A percentile compares a stretch with the other conserved stretches of the same genome.
phyloP scores from a whole-genome alignment of 2,797 vertebrate genomes.

The Muraenolepis orangiensis region DNA sequence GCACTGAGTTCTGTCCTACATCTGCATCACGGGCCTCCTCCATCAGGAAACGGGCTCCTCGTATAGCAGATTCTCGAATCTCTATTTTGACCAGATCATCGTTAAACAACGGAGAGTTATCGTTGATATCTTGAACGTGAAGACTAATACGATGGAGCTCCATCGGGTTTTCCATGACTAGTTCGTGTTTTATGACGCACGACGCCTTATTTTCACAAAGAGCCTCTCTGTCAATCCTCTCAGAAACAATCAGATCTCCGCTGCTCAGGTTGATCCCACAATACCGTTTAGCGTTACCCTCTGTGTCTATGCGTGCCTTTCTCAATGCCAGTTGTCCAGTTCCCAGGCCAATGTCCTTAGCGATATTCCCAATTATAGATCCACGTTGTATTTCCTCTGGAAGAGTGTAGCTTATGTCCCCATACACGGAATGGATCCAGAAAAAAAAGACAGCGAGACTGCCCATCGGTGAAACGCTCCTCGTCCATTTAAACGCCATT shows the following conservation, averaged over 20 bases:
- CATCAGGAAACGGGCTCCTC: slow-evolving; percentile 56
- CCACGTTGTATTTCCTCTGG: slow-evolving; percentile 47
- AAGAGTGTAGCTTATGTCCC: slow-evolving; percentile 54
- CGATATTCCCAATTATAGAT: slow-evolving; percentile 46
- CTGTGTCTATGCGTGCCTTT: slow-evolving; percentile 54
- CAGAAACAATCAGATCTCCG: slow-evolving; percentile 56
- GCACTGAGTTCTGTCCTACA: slow-evolving; percentile 63
- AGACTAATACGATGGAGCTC: slow-evolving; percentile 64
- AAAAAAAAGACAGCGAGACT: slow-evolving; percentile 23
- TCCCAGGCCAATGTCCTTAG: slow-evolving; percentile 61
- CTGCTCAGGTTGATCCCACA: slow-evolving; percentile 54
- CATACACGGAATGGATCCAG: slow-evolving; percentile 20
- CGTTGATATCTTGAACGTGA: slow-evolving; percentile 76
- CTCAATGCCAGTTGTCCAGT: slow-evolving; percentile 31
- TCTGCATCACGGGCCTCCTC: slow-evolving; percentile 68
- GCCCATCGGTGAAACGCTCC: neutral
- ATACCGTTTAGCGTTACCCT: slow-evolving; percentile 32
- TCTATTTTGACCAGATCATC: slow-evolving; percentile 64
- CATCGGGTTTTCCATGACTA: slow-evolving; percentile 74
- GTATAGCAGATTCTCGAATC: slow-evolving; percentile 49
- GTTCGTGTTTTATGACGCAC: slow-evolving; percentile 68
- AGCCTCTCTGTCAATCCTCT: slow-evolving; percentile 66
- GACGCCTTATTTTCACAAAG: slow-evolving; percentile 57
- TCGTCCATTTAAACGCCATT: neutral
- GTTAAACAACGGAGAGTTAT: slow-evolving; percentile 73